Evolutionary conservation across 2,113 vertebrate genomes (phyloP).

Genomic region (Callospermophilus lateralis): DNA sequence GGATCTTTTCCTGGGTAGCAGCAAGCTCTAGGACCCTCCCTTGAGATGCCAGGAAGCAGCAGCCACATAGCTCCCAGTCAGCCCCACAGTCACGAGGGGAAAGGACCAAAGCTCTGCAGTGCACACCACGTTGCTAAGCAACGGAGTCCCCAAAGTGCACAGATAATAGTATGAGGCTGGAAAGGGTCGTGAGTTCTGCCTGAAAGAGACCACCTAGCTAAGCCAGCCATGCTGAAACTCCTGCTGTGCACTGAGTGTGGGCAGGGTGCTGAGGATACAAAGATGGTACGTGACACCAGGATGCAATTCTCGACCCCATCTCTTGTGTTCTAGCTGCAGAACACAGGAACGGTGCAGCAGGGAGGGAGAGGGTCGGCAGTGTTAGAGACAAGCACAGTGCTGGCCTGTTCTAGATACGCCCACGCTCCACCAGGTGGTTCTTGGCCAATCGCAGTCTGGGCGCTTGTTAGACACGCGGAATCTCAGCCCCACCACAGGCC

Average conservation of each 20-base stretch:
- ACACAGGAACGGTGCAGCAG: too few relatives aligned
- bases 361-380: too few relatives aligned
- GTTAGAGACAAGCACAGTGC: not conserved
- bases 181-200: not conserved
- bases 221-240: not conserved
- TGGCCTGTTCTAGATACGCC: not conserved
- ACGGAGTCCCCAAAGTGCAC: not conserved
- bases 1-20: not conserved
- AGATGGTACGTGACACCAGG: not conserved
- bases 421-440: not conserved
- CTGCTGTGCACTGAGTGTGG: not conserved
- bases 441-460: not conserved
- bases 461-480: not conserved
- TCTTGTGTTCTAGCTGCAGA: not conserved
- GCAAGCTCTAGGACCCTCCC: too few relatives aligned
- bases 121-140: not conserved
- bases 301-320: not conserved
- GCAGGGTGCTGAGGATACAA: not conserved
- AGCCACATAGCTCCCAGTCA: not conserved
- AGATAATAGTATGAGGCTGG: not conserved
- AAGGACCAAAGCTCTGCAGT: not conserved
- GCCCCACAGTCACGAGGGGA: not conserved
- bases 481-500: not conserved
- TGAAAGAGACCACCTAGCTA: not conserved
- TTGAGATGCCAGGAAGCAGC: not conserved